Evolutionary conservation across 2,113 vertebrate genomes (phyloP).

Genomic region (Silurus glanis): DNA sequence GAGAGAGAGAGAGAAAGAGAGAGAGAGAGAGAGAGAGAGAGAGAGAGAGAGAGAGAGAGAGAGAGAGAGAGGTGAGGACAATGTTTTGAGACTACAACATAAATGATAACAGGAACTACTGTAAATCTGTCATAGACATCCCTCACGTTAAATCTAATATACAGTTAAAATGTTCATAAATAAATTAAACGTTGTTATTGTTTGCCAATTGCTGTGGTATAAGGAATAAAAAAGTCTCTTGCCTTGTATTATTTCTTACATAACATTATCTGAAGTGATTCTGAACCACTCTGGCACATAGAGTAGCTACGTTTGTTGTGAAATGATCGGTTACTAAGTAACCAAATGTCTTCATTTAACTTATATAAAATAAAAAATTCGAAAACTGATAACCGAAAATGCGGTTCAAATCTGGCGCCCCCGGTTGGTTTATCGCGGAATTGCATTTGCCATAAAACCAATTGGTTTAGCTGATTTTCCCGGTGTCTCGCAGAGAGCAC

Average conservation of each 20-base stretch:
- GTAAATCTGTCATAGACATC: neutral
- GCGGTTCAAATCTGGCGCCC: too few species aligned
- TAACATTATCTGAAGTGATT: neutral
- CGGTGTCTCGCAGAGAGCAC: too few species aligned
- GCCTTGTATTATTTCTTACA: neutral
- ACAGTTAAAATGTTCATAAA: neutral
- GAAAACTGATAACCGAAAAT: too few species aligned
- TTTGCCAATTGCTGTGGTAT: neutral
- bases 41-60: too few species aligned
- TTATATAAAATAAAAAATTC: too few species aligned
- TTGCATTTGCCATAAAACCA: too few species aligned
- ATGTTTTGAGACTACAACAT: neutral
- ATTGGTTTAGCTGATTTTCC: too few species aligned
- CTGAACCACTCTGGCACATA: neutral
- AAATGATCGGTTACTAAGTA: neutral
- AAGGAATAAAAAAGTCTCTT: neutral
- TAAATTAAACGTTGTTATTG: neutral
- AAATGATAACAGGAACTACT: too few species aligned
- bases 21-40: too few species aligned
- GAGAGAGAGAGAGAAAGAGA: too few species aligned
- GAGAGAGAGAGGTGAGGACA: neutral
- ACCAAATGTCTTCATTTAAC: neutral
- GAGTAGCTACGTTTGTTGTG: too few species aligned
- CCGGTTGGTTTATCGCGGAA: too few species aligned
- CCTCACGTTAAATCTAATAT: neutral